Evolutionary conservation across 2,797 vertebrate genomes (phyloP).

Genomic region (Clarias fuscus): DNA sequence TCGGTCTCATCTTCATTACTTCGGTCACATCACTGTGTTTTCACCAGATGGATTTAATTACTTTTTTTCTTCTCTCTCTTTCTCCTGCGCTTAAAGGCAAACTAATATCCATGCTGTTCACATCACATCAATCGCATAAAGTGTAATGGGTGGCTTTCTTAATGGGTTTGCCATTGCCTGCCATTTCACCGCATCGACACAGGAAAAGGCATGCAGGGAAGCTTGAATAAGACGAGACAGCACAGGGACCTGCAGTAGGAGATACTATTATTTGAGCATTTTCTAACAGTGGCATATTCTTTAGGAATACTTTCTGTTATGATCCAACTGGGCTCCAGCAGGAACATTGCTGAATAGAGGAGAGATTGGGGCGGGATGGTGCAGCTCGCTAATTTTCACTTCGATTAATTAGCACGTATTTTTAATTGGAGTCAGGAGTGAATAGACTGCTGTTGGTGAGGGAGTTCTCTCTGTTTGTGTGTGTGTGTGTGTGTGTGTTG

Average conservation of each 20-base stretch:
- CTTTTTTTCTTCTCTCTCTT: not conserved
- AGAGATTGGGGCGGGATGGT: slow-evolving; percentile 32
- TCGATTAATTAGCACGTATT: slow-evolving; percentile 51
- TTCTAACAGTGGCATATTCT: slow-evolving; percentile 25
- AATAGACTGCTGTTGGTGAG: slow-evolving; percentile 30
- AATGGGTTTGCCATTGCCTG: slow-evolving; percentile 17
- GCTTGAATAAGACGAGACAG: not conserved
- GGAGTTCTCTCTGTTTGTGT: slow-evolving; percentile 1
- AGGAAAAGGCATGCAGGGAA: not conserved
- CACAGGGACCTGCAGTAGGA: slow-evolving; percentile 21
- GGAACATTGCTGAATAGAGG: slow-evolving; percentile 27
- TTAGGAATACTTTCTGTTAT: slow-evolving; percentile 26
- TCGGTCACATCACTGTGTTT: slow-evolving; percentile 21
- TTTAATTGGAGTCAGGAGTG: slow-evolving; percentile 46
- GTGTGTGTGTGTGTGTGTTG: no score
- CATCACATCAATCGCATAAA: not conserved
- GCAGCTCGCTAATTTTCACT: slow-evolving; percentile 48
- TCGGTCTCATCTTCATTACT: slow-evolving; percentile 42
- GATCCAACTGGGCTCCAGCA: slow-evolving; percentile 21
- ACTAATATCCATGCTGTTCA: slow-evolving; percentile 2
- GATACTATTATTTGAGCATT: slow-evolving; percentile 31
- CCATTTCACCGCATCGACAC: not conserved
- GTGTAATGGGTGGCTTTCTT: not conserved
- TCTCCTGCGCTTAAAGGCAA: not conserved
- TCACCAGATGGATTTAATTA: slow-evolving; percentile 37